A percentile compares a stretch with the other conserved stretches of the same genome.
These are phyloP conservation scores for Anguilla anguilla DNA, from an alignment of 2,797 vertebrate genomes.

Conservation along the genomic window DNA sequence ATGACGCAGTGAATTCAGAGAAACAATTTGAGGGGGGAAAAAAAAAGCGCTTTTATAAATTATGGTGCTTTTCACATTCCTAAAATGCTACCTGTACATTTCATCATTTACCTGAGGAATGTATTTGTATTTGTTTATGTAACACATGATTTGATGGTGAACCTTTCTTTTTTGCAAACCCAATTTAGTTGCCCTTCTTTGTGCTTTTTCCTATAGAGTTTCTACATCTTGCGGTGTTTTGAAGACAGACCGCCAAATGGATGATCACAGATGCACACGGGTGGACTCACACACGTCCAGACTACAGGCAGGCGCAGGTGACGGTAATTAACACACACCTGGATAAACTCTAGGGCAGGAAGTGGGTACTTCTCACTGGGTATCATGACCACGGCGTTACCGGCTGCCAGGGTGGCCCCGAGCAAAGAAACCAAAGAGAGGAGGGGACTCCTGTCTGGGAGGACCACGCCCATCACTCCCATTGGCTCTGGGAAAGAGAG, in stretches of 20 bases:
- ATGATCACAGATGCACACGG: not conserved
- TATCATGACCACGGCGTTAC: conserved; percentile 81
- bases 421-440: conserved; percentile 82
- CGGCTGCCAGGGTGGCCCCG: conserved; percentile 77
- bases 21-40: not conserved
- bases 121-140: not conserved
- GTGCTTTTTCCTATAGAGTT: too few species aligned
- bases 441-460: conserved; percentile 78
- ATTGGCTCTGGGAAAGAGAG: conserved; percentile 79
- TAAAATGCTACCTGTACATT: not conserved
- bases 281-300: not conserved
- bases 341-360: conserved; percentile 77
- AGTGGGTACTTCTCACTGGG: conserved; percentile 80
- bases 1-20: not conserved
- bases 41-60: not conserved
- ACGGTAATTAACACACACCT: conserved; percentile 65
- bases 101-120: not conserved
- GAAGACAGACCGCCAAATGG: too few species aligned
- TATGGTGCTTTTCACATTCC: not conserved
- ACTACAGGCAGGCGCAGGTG: not conserved
- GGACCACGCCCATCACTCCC: conserved; percentile 81
- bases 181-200: too few species aligned
- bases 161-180: not conserved
- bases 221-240: too few species aligned
- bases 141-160: not conserved